These are phyloP conservation scores for Athalia circularis DNA, from an alignment of 2,888 invertebrate species.

Conservation along the genomic window DNA sequence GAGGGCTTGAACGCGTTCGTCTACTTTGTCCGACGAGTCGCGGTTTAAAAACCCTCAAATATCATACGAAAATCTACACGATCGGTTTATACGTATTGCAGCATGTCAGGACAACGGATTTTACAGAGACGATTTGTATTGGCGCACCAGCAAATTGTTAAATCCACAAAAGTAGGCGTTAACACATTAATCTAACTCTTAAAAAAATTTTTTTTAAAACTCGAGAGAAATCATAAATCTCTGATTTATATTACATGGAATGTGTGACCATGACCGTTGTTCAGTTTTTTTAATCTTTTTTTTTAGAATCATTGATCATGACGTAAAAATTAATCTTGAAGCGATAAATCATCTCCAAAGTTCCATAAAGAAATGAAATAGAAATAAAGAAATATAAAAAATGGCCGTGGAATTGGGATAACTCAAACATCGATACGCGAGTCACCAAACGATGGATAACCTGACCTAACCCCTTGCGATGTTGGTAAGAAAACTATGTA, in stretches of 20 bases:
- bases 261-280: too few relatives aligned
- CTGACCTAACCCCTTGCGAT: too few relatives aligned
- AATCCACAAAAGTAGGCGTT: background rate
- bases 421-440: constrained; percentile 5
- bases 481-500: background rate
- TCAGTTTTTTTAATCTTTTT: too few relatives aligned
- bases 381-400: background rate
- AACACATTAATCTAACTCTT: too few relatives aligned
- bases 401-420: too few relatives aligned
- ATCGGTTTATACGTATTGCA: constrained; percentile 24
- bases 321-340: too few relatives aligned
- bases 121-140: constrained; percentile 10
- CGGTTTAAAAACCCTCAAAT: constrained; percentile 2
- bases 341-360: too few relatives aligned
- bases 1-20: constrained; percentile 59
- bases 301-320: too few relatives aligned
- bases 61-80: constrained; percentile 40
- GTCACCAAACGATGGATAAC: background rate
- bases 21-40: constrained; percentile 56
- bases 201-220: too few relatives aligned
- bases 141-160: constrained; percentile 12
- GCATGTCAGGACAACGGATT: constrained; percentile 21
- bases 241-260: too few relatives aligned
- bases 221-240: too few relatives aligned
- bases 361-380: background rate